Evolutionary conservation across 2,113 vertebrate species (phyloP), one percentile per base, ranked within the genome.

Genomic region (Ramphastos sulfuratus): DNA sequence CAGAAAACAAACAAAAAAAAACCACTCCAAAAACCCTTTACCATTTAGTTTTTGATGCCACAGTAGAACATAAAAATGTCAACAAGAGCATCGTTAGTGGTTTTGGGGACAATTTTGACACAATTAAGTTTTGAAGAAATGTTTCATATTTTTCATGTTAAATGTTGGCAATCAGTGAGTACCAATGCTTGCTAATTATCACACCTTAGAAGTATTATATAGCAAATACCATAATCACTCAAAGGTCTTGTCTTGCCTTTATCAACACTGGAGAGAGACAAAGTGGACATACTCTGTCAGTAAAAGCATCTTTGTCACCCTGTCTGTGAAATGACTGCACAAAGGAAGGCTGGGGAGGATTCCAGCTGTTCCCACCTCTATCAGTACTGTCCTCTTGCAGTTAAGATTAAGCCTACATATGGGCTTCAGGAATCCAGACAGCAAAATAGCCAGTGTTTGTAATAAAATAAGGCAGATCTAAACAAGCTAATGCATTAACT

Each of bases 161-260:
- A 55, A 67, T n/a, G 4, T 54, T 24, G 54, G 5, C 31, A 46
- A 54, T 54, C 21, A 55, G 19, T 27, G 6, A 73, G 50, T 33
- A 69, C 5, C 67, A 81, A 80, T 3, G 10, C 15, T 17, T 12
- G 35, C 7, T 16, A 81, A 56, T 67, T 63, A 83, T 25, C n/a
- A 33, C 0, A 0, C 19, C 37, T 80, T 31, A 74, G 16, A 93
- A 77, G 15, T 12, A 31, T 10, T 80, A 12, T 25, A 37, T 10
- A 52, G 21, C 4, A 94, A 82, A 66, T 50, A 82, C 1, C 5
- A 60, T 35, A 84, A 74, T 75, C 13, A 33, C 17, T 72, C 30
- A 35, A 54, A 81, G 64, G 18, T 31, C 6, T 79, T 39, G 25
- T 7, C 16, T 69, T 75, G 21, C 27, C 52, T 63, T 82, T 63